Evolutionary conservation across 2,888 invertebrate genomes (phyloP).

Genomic region (Drosophila borborema): DNA sequence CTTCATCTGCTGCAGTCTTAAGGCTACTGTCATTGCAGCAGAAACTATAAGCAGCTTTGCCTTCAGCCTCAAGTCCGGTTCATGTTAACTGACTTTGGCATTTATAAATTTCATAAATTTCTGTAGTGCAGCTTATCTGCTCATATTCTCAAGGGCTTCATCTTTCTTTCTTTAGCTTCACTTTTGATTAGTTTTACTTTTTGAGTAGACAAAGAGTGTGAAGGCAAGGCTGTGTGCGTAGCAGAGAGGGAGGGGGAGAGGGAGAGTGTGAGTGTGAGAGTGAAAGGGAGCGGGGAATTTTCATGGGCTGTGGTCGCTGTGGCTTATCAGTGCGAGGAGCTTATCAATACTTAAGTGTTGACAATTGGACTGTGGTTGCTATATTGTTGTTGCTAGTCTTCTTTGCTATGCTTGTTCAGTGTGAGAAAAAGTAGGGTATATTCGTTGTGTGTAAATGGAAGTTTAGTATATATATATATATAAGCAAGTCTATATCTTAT

Average conservation of each 20-base stretch:
- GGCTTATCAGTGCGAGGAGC: conserved; percentile 22
- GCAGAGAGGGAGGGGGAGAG: neutral
- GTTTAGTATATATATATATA: neutral
- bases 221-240: no score
- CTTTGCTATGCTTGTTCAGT: neutral
- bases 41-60: conserved; percentile 1
- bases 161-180: conserved; percentile 28
- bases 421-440: neutral
- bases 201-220: neutral
- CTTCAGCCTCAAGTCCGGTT: conserved; percentile 26
- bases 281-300: neutral
- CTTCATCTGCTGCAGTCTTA: neutral
- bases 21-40: conserved; percentile 26
- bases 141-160: conserved; percentile 40
- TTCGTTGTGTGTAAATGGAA: neutral
- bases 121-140: conserved; percentile 13
- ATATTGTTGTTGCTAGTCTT: neutral
- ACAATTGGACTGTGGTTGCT: conserved; percentile 19
- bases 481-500: neutral
- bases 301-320: conserved; percentile 19
- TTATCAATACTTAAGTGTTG: conserved; percentile 22
- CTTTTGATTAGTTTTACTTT: conserved; percentile 23
- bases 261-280: no score
- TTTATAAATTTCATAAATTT: conserved; percentile 1
- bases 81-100: conserved; percentile 20